A percentile compares a stretch with the other conserved stretches of the same genome.
Evolutionary conservation across 2,797 vertebrate genomes (phyloP).

Genomic region (Capromys pilorides): DNA sequence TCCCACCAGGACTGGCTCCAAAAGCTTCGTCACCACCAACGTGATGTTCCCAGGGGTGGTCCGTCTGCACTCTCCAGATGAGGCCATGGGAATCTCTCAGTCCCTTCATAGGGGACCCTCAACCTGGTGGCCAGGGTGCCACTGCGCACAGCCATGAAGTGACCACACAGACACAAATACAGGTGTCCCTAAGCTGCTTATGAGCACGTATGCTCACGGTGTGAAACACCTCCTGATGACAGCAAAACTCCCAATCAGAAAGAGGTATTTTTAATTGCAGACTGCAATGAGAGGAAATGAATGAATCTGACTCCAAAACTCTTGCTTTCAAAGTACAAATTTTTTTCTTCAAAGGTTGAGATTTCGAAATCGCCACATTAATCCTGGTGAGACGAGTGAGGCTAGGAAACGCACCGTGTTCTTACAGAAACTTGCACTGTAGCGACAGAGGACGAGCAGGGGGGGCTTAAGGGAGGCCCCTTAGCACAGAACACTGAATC

Average conservation of each 20-base stretch:
- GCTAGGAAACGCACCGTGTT: slow-evolving; percentile 38
- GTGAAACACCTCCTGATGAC: slow-evolving; percentile 73
- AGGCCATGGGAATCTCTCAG: slow-evolving; percentile 44
- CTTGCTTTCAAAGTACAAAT: slow-evolving; percentile 77
- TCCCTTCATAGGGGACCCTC: slow-evolving; percentile 68
- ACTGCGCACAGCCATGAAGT: neutral
- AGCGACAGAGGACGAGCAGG: slow-evolving; percentile 19
- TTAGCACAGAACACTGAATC: slow-evolving; percentile 57
- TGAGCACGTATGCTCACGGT: slow-evolving; percentile 65
- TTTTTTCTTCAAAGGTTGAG: slow-evolving; percentile 19
- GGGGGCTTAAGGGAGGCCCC: slow-evolving; percentile 40
- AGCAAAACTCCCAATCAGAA: slow-evolving; percentile 65
- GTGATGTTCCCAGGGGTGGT: neutral
- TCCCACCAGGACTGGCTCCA: slow-evolving; percentile 49
- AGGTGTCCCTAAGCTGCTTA: slow-evolving; percentile 71
- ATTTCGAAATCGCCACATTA: slow-evolving; percentile 52
- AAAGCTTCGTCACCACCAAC: slow-evolving; percentile 59
- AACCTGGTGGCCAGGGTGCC: slow-evolving; percentile 64
- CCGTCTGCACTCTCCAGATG: slow-evolving; percentile 50
- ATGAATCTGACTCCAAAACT: slow-evolving; percentile 77
- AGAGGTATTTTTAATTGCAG: slow-evolving; percentile 65
- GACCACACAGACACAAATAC: slow-evolving; percentile 62
- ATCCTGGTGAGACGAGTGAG: slow-evolving; percentile 42
- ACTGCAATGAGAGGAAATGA: slow-evolving; percentile 73
- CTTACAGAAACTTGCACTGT: slow-evolving; percentile 52